A percentile compares a stretch with the other conserved stretches of the same genome.
phyloP scores from a whole-genome alignment of 2,113 vertebrate genomes.

The Microcebus lehilahytsara region DNA sequence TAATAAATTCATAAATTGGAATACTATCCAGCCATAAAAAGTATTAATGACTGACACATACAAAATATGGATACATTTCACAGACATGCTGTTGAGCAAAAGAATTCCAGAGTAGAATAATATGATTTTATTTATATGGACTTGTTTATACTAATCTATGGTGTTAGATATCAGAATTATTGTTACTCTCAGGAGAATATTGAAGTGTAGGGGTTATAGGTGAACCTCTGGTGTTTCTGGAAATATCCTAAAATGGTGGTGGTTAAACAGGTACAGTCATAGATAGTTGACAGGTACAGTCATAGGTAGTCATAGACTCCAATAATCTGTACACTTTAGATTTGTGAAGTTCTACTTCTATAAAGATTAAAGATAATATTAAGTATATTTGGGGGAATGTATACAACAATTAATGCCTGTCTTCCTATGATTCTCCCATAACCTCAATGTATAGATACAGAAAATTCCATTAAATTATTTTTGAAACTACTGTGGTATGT shows the following conservation, averaged over 20 bases:
- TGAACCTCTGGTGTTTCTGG: neutral
- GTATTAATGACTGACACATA: neutral
- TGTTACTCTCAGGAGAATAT: neutral
- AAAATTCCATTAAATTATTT: constrained; percentile 26
- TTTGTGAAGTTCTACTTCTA: neutral
- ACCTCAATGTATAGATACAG: neutral
- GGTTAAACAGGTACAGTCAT: neutral
- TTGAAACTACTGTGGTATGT: constrained; percentile 37
- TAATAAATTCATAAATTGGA: neutral
- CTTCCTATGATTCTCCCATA: neutral
- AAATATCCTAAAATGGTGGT: neutral
- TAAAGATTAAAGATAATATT: neutral
- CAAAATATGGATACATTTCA: neutral
- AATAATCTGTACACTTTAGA: neutral
- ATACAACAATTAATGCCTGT: neutral
- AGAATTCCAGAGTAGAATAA: neutral
- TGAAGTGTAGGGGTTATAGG: neutral
- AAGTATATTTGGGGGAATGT: neutral
- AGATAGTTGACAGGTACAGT: neutral
- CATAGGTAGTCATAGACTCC: neutral
- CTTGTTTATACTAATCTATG: neutral
- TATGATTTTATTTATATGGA: neutral
- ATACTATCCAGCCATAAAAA: neutral
- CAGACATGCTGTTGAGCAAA: neutral
- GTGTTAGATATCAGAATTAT: neutral